These are phyloP conservation scores for Leuciscus waleckii DNA, from an alignment of 2,797 vertebrate species.

Conservation along the genomic window DNA sequence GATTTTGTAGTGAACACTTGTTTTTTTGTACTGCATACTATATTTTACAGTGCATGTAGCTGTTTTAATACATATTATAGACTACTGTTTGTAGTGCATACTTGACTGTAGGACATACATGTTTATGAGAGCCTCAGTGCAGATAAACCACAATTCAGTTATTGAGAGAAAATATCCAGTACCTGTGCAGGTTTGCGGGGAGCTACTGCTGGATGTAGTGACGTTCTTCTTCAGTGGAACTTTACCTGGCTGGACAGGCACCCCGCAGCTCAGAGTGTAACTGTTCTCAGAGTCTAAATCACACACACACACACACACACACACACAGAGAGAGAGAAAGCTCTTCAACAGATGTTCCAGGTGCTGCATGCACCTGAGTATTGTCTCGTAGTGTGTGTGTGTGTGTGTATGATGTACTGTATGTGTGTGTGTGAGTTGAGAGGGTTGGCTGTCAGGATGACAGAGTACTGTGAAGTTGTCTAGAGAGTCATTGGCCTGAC, in stretches of 20 bases:
- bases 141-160: neutral
- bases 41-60: neutral
- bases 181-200: slow-evolving; percentile 83
- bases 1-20: neutral
- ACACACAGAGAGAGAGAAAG: neutral
- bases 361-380: slow-evolving; percentile 40
- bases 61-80: neutral
- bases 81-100: neutral
- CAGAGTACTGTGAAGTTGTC: slow-evolving; percentile 49
- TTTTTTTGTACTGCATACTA: neutral
- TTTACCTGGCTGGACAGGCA: slow-evolving; percentile 83
- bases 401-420: slow-evolving; percentile 19
- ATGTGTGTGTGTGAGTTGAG: slow-evolving; percentile 26
- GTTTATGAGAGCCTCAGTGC: neutral
- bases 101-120: neutral
- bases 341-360: slow-evolving; percentile 2
- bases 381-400: neutral
- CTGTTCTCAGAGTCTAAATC: slow-evolving; percentile 90
- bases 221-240: slow-evolving; percentile 77
- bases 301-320: slow-evolving; percentile 49
- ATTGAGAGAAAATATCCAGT: slow-evolving; percentile 30
- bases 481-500: slow-evolving; percentile 54
- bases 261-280: slow-evolving; percentile 90
- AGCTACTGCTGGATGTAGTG: slow-evolving; percentile 61
- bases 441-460: slow-evolving; percentile 51